Evolutionary conservation across 53 echinoderm and acorn worm genomes (phyloP), one percentile per base, ranked within the genome.

Genomic region (Astropecten irregularis): DNA sequence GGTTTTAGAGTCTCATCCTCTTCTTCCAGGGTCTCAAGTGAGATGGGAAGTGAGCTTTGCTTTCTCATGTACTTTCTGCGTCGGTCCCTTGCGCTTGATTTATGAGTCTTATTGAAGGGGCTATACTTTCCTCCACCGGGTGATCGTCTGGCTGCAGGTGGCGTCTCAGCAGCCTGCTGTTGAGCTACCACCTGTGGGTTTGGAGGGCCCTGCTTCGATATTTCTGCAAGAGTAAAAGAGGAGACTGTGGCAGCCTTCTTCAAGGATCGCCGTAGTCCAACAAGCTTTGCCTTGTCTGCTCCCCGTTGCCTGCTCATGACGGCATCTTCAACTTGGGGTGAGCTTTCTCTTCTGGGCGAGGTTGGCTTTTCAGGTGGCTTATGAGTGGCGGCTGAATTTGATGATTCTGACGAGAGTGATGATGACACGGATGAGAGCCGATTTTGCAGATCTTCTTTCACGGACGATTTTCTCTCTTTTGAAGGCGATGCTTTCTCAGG

Each of bases 11-110:
- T 81, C 83, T 99, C 99, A 66, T 99, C 99, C 44, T 99, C 99
- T 56, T 99, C 99, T 20, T 88, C 87, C 13, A 99, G 82, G 9
- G 99, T 92, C 69, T 99, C 99, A 10, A 99, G 83, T 4, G 94
- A 99, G 60, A 89, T 86, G 7, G 99, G 99, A n/a, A 99, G 69
- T n/a, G 99, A 99, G 60, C 92, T 95, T 66, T 99, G 99, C 48
- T 89, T 92, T 32, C 85, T 79, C 53, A 90, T 82, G 66, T 84
- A 90, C 54, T 91, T 91, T 44, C 89, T 72, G 16, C 95, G 85
- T 61, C 92, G 87, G 33, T 95, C 99, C 71, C 85, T 99, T 37
- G 92, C 90, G 61, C 61, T 67, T 85, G 83, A 49, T 70, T 32
- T 66, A 83, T 89, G 71, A 70, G 84, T 69, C 79, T 92, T 71